Evolutionary conservation across 2,888 invertebrate genomes (phyloP).

Genomic region (Temnothorax rugatulus): DNA sequence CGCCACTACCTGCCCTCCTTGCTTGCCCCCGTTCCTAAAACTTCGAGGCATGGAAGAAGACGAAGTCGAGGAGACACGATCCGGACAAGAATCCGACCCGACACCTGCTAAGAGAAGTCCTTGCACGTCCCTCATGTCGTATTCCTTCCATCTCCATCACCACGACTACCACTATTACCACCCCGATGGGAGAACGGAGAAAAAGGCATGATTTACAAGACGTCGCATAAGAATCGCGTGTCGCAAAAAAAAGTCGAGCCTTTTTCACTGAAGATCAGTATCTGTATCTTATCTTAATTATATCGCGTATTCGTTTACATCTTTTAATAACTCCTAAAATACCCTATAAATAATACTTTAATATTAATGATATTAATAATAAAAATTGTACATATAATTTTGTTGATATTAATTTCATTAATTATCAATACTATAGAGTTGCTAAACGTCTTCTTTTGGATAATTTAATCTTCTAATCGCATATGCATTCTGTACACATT

Average conservation of each 20-base stretch:
- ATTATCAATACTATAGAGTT: neutral
- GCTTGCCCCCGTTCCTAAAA: constrained; percentile 19
- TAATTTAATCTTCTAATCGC: neutral
- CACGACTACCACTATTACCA: neutral
- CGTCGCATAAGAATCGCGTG: neutral
- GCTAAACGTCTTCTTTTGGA: neutral
- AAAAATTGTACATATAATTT: neutral
- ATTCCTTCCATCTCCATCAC: neutral
- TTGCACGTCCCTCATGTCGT: constrained; percentile 6
- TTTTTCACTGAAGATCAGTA: neutral
- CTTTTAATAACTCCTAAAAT: neutral
- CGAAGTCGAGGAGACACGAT: constrained; percentile 46
- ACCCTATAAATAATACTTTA: neutral
- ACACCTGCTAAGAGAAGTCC: constrained; percentile 56
- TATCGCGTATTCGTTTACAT: neutral
- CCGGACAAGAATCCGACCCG: neutral
- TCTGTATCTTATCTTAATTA: neutral
- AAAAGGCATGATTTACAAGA: neutral
- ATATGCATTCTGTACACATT: neutral
- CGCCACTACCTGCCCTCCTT: neutral
- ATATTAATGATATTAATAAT: neutral
- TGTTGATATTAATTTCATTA: neutral
- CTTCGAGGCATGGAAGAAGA: constrained; percentile 45
- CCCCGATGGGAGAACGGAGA: neutral
- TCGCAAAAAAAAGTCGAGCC: neutral